Evolutionary conservation across 2,888 invertebrate species (phyloP).

Genomic region (Amorpha juglandis): DNA sequence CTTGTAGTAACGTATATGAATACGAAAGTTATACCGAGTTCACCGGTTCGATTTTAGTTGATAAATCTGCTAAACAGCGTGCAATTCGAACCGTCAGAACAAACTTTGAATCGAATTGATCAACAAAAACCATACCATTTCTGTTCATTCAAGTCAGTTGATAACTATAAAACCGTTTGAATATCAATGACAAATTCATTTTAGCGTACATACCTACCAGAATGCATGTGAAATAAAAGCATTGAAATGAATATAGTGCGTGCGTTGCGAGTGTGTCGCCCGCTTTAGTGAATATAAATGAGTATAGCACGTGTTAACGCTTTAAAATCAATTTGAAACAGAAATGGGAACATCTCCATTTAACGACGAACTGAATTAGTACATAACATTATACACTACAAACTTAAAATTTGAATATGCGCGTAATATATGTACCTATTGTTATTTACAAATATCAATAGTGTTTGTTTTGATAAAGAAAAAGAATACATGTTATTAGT

Average conservation of each 20-base stretch:
- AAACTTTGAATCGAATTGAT: no score
- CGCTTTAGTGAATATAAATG: constrained; percentile 32
- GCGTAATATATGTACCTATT: background rate
- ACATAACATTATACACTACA: background rate
- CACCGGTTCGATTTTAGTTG: no score
- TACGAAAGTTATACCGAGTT: no score
- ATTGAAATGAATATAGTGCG: constrained; percentile 19
- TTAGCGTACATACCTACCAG: no score
- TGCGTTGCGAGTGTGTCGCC: constrained; percentile 31
- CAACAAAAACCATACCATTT: no score
- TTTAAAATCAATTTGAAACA: constrained; percentile 23
- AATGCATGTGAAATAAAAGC: constrained; percentile 9
- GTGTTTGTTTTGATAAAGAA: no score
- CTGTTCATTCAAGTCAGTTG: no score
- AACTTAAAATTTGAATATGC: background rate
- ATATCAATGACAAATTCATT: background rate
- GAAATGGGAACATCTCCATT: constrained; percentile 8
- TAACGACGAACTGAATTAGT: background rate
- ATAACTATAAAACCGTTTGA: no score
- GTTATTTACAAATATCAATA: background rate
- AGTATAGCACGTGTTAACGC: constrained; percentile 23
- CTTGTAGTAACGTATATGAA: no score
- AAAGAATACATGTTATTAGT: no score
- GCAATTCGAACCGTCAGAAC: no score
- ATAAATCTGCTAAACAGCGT: no score